A percentile compares a stretch with the other conserved stretches of the same genome.
Evolutionary conservation across 2,113 vertebrate genomes (phyloP).

Genomic region (Rana temporaria): DNA sequence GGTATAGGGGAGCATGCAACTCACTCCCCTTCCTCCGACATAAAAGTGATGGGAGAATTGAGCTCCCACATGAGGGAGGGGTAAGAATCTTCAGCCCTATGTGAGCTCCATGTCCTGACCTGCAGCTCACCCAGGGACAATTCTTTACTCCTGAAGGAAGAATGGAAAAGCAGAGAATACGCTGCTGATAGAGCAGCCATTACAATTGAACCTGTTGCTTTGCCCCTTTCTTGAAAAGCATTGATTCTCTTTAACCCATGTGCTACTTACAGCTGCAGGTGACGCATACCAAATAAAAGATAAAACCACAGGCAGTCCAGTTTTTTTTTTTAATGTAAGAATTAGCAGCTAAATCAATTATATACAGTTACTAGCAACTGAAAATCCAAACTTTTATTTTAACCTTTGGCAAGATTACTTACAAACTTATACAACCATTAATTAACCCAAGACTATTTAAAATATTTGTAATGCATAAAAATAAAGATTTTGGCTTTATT

Average conservation of each 20-base stretch:
- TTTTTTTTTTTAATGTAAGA: constrained; percentile 67
- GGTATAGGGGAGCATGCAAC: too few species aligned
- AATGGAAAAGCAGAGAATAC: too few species aligned
- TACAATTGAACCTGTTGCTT: too few species aligned
- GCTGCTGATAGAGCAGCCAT: too few species aligned
- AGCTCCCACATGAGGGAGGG: too few species aligned
- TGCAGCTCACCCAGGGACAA: too few species aligned
- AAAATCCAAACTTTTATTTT: constrained; percentile 72
- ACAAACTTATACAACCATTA: constrained; percentile 89
- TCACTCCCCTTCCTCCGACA: too few species aligned
- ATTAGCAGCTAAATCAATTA: constrained; percentile 82
- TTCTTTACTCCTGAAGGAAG: too few species aligned
- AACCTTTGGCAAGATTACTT: constrained; percentile 98
- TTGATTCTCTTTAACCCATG: constrained; percentile 66
- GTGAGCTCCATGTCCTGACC: too few species aligned
- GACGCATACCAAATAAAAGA: constrained; percentile 67
- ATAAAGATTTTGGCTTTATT: constrained; percentile 99
- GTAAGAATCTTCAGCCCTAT: too few species aligned
- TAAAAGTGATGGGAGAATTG: too few species aligned
- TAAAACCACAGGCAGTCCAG: constrained; percentile 64
- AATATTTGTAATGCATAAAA: constrained; percentile 99
- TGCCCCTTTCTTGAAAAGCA: too few species aligned
- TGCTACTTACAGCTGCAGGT: constrained; percentile 74
- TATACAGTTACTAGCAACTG: constrained; percentile 87
- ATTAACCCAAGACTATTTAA: constrained; percentile 97